Evolutionary conservation across 1,140 invertebrate species (phyloP).

Genomic region (Propsilocerus akamusi): DNA sequence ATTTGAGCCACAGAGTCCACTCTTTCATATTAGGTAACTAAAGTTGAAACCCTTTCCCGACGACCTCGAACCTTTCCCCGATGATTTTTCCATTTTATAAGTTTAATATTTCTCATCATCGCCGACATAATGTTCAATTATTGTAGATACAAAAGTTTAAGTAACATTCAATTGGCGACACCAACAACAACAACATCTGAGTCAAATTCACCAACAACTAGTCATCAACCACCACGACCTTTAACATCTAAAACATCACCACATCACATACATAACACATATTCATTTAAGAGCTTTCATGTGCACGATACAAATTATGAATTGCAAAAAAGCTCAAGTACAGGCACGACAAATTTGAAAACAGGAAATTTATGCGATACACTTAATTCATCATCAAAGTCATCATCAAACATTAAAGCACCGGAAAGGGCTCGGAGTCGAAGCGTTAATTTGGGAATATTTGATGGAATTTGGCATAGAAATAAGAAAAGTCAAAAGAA

Average conservation of each 20-base stretch:
- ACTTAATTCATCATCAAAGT: constrained; percentile 30
- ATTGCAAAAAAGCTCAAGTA: constrained; percentile 9
- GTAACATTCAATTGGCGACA: constrained; percentile 13
- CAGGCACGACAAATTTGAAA: constrained; percentile 2
- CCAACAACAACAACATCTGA: constrained; percentile 17
- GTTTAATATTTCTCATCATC: not conserved
- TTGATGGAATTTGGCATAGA: constrained; percentile 73
- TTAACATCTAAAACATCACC: constrained; percentile 17
- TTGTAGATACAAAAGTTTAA: constrained; percentile 21
- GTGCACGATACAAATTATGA: constrained; percentile 3
- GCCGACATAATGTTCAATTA: no score
- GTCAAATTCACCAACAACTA: constrained; percentile 20
- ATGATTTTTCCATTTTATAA: not conserved
- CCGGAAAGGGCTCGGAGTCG: constrained; percentile 66
- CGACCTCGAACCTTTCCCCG: not conserved
- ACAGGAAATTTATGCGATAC: not conserved
- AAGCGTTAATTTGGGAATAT: constrained; percentile 57
- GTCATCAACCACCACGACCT: constrained; percentile 22
- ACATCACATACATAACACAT: constrained; percentile 7
- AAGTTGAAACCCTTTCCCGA: not conserved
- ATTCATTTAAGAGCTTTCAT: constrained; percentile 11
- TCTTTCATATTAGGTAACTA: constrained; percentile 23
- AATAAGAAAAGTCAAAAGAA: constrained; percentile 38
- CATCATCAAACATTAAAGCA: constrained; percentile 67
- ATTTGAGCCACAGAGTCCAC: constrained; percentile 21